These are phyloP conservation scores for Molossus molossus DNA, from an alignment of 2,797 vertebrate species.

Conservation along the genomic window DNA sequence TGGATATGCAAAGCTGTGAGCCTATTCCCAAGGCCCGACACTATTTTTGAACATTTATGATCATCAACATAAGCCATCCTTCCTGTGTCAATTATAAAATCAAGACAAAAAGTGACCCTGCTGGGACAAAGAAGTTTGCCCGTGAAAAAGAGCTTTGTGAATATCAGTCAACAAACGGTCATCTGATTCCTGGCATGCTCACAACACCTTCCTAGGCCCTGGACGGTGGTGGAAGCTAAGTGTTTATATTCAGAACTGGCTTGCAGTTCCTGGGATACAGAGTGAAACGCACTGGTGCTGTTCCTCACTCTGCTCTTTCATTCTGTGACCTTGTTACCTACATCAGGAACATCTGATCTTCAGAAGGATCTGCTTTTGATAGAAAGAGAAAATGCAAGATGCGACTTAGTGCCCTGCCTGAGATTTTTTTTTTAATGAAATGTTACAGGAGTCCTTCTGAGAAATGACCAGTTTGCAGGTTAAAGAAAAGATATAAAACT, in stretches of 20 bases:
- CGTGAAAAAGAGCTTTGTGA: not conserved
- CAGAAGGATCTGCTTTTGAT: conserved; percentile 71
- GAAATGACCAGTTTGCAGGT: conserved; percentile 64
- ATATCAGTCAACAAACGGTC: not conserved
- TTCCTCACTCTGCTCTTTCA: conserved; percentile 17
- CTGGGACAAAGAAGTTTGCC: not conserved
- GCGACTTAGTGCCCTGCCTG: not conserved
- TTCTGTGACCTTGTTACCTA: conserved; percentile 74
- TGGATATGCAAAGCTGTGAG: not conserved
- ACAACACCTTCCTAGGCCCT: not conserved
- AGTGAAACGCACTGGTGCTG: not conserved
- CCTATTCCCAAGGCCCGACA: not conserved
- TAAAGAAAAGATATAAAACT: conserved; percentile 57
- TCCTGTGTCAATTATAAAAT: conserved; percentile 56
- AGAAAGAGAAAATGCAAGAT: conserved; percentile 68
- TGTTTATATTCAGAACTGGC: not conserved
- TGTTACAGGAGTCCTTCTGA: not conserved
- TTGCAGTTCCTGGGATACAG: not conserved
- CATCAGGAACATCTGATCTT: conserved; percentile 69
- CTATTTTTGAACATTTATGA: conserved; percentile 27
- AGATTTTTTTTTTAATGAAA: conserved; percentile 67
- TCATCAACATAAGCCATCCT: not conserved
- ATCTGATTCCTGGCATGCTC: not conserved
- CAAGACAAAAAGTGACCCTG: conserved; percentile 18
- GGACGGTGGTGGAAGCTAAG: not conserved